phyloP scores from a whole-genome alignment of 2,113 vertebrate genomes.

The Spilogale gracilis region DNA sequence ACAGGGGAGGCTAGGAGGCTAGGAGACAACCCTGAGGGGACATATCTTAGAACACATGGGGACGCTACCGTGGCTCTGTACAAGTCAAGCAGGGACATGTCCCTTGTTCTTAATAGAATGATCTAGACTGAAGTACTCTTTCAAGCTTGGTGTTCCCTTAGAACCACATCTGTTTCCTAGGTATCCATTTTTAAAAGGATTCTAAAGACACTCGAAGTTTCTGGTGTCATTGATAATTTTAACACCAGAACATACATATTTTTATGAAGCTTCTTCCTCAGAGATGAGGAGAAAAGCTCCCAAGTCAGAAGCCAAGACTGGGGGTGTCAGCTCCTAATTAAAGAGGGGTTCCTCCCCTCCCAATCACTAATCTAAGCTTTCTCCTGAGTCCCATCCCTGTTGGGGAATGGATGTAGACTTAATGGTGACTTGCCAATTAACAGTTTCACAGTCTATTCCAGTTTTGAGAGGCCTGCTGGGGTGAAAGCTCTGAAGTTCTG shows the following conservation, averaged over 20 bases:
- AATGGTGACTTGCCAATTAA: background rate
- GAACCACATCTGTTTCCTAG: background rate
- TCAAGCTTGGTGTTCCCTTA: background rate
- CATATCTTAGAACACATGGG: background rate
- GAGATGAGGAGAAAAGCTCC: background rate
- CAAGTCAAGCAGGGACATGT: background rate
- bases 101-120: background rate
- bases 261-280: slow-evolving; percentile 32
- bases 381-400: background rate
- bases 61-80: background rate
- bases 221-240: background rate
- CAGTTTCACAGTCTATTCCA: background rate
- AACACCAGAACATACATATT: background rate
- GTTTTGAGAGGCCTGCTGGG: background rate
- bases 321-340: background rate
- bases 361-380: background rate
- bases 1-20: background rate
- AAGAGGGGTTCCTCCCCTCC: no score
- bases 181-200: background rate
- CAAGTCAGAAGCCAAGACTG: background rate
- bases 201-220: background rate
- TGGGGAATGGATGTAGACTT: background rate
- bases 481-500: background rate
- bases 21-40: background rate
- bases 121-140: background rate